Evolutionary conservation across 1,140 invertebrate genomes (phyloP).

Genomic region (Bombus superbus): DNA sequence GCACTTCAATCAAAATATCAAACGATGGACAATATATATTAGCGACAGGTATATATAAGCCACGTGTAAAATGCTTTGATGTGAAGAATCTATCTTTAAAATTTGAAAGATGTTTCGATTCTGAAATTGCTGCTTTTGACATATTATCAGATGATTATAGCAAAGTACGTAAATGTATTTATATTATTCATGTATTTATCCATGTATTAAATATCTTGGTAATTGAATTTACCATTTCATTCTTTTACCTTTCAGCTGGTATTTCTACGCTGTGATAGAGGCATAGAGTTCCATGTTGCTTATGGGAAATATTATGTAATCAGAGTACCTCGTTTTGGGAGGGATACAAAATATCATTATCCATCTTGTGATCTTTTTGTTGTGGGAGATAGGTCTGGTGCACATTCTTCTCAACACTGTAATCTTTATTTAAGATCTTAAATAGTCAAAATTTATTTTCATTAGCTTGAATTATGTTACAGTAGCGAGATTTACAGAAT

Average conservation of each 20-base stretch:
- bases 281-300: conserved; percentile 97
- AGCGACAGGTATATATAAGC: conserved; percentile 98
- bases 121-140: conserved; percentile 95
- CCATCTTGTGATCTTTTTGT: conserved; percentile 96
- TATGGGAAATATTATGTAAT: conserved; percentile 95
- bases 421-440: conserved; percentile 87
- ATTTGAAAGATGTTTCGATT: conserved; percentile 99
- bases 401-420: conserved; percentile 4
- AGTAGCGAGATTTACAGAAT: conserved; percentile 96
- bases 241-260: conserved; percentile 85
- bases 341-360: conserved; percentile 96
- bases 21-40: conserved; percentile 96
- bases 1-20: conserved; percentile 92
- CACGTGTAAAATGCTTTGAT: conserved; percentile 97
- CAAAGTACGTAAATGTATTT: conserved; percentile 85
- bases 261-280: conserved; percentile 93
- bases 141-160: conserved; percentile 95
- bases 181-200: not conserved
- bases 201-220: not conserved
- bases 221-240: not conserved
- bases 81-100: conserved; percentile 98
- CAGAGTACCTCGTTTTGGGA: conserved; percentile 96
- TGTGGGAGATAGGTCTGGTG: conserved; percentile 89
- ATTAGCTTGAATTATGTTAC: conserved; percentile 69
- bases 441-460: conserved; percentile 25